Evolutionary conservation across 2,113 vertebrate species (phyloP).

Genomic region (Fukomys damarensis): DNA sequence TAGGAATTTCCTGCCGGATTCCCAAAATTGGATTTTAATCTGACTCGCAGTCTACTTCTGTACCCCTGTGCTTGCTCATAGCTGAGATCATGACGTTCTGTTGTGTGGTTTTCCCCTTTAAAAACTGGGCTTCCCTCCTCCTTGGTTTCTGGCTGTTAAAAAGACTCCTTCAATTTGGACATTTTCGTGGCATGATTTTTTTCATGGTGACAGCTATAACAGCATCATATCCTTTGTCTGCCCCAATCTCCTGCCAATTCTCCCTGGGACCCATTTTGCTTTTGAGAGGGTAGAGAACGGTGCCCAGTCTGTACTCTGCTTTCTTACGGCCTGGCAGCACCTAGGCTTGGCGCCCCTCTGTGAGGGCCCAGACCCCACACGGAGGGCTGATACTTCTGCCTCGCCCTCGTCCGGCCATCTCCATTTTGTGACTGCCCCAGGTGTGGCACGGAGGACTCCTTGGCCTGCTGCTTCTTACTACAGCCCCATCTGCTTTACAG

Average conservation of each 20-base stretch:
- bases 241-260: background rate
- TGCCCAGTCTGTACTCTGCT: background rate
- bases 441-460: background rate
- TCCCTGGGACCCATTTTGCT: background rate
- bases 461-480: background rate
- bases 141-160: too few relatives aligned
- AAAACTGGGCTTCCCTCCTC: too few relatives aligned
- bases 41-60: too few relatives aligned
- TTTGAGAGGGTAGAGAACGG: background rate
- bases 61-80: too few relatives aligned
- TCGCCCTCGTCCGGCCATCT: background rate
- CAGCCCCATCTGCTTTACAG: background rate
- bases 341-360: background rate
- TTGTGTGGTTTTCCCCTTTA: too few relatives aligned
- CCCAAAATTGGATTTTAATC: too few relatives aligned
- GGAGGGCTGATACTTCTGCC: background rate
- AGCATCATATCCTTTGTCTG: background rate
- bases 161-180: too few relatives aligned
- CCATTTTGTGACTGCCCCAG: background rate
- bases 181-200: too few relatives aligned
- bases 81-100: too few relatives aligned
- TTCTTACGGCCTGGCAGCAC: background rate
- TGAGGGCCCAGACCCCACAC: background rate
- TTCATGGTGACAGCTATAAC: too few relatives aligned
- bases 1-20: too few relatives aligned